These are phyloP conservation scores for Pongo pygmaeus DNA, from an alignment of 2,113 vertebrate genomes.

Conservation along the genomic window DNA sequence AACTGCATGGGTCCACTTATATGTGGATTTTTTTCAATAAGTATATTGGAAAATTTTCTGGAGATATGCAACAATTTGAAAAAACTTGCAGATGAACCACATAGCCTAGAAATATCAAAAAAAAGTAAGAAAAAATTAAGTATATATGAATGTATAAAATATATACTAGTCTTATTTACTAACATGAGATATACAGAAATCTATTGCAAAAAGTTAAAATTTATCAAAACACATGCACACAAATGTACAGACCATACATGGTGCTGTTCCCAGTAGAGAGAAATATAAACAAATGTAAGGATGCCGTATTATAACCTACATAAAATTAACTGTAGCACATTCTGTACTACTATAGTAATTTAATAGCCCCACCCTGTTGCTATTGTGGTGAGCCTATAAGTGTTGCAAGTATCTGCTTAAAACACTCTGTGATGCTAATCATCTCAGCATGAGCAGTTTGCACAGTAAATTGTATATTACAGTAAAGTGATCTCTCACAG, in stretches of 20 bases:
- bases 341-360: not conserved
- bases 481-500: not conserved
- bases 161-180: not conserved
- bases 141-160: not conserved
- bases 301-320: not conserved
- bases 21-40: not conserved
- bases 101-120: not conserved
- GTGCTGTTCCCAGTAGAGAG: not conserved
- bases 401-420: not conserved
- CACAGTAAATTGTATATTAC: not conserved
- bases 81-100: not conserved
- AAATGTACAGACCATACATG: not conserved
- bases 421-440: not conserved
- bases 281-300: not conserved
- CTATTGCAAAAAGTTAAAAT: not conserved
- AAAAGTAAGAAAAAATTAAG: not conserved
- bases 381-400: not conserved
- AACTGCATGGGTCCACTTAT: not conserved
- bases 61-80: not conserved
- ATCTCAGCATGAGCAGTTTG: not conserved
- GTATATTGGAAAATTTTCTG: not conserved
- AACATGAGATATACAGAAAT: not conserved
- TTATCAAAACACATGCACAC: not conserved
- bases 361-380: not conserved
- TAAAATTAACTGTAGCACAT: not conserved